Evolutionary conservation across 2,797 vertebrate species (phyloP).

Genomic region (Myoxocephalus aenaeus): DNA sequence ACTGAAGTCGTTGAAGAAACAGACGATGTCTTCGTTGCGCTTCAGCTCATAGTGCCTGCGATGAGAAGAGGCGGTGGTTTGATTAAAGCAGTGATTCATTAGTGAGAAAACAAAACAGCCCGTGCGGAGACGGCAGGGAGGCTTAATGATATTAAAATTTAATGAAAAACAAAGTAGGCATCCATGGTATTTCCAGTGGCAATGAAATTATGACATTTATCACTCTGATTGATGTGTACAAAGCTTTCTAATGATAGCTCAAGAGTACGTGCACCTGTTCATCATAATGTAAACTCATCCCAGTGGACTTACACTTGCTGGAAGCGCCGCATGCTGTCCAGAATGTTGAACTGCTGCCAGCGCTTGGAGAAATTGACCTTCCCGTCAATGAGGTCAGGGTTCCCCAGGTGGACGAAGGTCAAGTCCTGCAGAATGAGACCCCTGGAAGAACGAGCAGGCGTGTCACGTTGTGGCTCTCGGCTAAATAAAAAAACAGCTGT

Average conservation of each 20-base stretch:
- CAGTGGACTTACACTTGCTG: conserved; percentile 93
- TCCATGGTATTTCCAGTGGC: conserved; percentile 11
- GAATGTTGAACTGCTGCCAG: conserved; percentile 99
- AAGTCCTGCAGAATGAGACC: conserved; percentile 98
- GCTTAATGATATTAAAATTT: conserved; percentile 31
- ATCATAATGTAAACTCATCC: not conserved
- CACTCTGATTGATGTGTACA: conserved; percentile 21
- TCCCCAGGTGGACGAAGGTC: conserved; percentile 98
- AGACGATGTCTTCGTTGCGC: conserved; percentile 96
- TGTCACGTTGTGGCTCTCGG: not conserved
- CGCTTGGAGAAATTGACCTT: conserved; percentile 99
- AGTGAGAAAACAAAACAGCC: conserved; percentile 20
- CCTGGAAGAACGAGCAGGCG: conserved; percentile 73
- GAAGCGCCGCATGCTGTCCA: conserved; percentile 99
- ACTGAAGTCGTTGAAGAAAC: conserved; percentile 99
- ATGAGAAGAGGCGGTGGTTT: conserved; percentile 11
- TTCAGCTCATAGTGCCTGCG: conserved; percentile 96
- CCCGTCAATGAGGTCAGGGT: conserved; percentile 95
- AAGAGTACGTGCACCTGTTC: not conserved
- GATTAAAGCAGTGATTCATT: conserved; percentile 14
- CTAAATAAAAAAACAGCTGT: not conserved
- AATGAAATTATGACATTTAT: conserved; percentile 22
- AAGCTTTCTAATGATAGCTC: conserved; percentile 22
- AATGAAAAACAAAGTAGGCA: conserved; percentile 25
- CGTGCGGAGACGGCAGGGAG: not conserved